Percentiles rank a stretch among this genome's conserved stretches.
Conservation (phyloP, 2,888 invertebrate genomes). For the Mimachlamys varia region DNA sequence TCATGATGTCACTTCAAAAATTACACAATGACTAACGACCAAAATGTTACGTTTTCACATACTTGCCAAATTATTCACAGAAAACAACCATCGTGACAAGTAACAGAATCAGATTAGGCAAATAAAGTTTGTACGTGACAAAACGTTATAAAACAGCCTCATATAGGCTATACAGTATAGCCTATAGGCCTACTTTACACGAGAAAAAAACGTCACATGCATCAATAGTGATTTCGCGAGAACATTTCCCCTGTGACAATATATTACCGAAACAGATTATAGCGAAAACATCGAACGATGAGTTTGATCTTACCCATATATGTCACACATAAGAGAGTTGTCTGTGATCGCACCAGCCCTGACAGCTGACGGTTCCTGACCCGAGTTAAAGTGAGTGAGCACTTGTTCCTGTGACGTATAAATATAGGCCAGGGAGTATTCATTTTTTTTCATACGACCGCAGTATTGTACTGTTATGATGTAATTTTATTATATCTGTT, state of each 20-base stretch:
- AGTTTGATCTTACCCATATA: neutral
- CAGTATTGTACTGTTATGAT: neutral
- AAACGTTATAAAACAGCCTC: neutral
- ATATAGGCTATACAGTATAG: no score
- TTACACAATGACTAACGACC: no score
- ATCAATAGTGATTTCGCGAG: neutral
- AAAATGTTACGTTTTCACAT: neutral
- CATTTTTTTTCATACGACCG: neutral
- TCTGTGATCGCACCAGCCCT: neutral
- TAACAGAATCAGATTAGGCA: neutral
- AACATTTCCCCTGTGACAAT: neutral
- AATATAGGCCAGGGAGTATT: neutral
- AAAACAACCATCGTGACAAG: neutral
- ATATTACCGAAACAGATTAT: neutral
- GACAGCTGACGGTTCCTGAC: neutral
- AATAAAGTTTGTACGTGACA: neutral
- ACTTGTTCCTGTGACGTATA: conserved; percentile 13
- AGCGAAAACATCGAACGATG: neutral
- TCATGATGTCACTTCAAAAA: no score
- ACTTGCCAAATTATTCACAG: neutral
- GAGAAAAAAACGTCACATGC: neutral
- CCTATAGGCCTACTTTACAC: no score
- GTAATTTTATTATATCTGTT: neutral
- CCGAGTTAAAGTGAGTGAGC: neutral
- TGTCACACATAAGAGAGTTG: neutral